Evolutionary conservation across 2,113 vertebrate species (phyloP).

Genomic region (Microtus ochrogaster): DNA sequence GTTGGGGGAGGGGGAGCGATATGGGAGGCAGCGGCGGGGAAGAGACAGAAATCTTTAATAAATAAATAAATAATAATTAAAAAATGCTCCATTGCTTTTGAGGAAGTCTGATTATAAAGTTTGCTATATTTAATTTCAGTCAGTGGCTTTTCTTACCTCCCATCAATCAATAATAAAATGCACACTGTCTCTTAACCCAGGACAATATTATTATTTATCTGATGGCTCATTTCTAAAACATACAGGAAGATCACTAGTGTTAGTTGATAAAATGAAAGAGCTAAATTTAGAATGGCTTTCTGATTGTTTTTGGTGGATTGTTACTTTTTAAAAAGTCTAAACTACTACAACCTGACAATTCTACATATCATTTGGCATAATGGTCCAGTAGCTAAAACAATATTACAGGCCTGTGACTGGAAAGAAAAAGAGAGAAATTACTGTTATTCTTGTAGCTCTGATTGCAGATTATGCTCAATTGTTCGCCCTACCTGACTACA

Average conservation of each 20-base stretch:
- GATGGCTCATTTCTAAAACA: neutral
- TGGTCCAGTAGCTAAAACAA: neutral
- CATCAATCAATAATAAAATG: neutral
- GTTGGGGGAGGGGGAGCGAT: too few relatives aligned
- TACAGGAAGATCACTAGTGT: neutral
- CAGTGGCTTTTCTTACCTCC: neutral
- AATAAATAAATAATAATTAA: neutral
- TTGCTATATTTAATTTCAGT: neutral
- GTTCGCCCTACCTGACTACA: neutral
- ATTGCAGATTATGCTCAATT: neutral
- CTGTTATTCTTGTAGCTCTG: neutral
- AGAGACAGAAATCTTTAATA: too few relatives aligned
- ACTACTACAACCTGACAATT: neutral
- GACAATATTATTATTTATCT: neutral
- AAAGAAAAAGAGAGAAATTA: neutral
- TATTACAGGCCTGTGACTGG: neutral
- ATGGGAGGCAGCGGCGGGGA: too few relatives aligned
- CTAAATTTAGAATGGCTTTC: constrained; percentile 10
- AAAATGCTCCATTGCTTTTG: constrained; percentile 40
- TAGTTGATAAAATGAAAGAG: neutral
- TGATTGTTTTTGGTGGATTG: neutral
- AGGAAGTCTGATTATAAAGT: neutral
- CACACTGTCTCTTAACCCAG: neutral
- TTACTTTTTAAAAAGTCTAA: neutral
- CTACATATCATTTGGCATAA: neutral